Evolutionary conservation across 2,113 vertebrate species (phyloP).

Genomic region (Cinclus mexicanus): DNA sequence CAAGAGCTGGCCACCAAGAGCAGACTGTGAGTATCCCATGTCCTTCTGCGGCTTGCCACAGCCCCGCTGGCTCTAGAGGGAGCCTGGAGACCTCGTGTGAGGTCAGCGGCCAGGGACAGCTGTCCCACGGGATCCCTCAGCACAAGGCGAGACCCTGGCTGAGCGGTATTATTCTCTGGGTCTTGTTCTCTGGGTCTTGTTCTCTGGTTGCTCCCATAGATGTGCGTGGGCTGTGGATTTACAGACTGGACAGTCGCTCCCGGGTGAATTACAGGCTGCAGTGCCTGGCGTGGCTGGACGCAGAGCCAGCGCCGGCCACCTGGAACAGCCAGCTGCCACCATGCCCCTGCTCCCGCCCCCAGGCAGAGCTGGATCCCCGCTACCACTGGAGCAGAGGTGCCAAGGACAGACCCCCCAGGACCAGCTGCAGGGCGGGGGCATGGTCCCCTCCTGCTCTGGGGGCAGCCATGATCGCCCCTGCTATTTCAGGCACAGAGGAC

Average conservation of each 20-base stretch:
- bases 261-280: slow-evolving; percentile 65
- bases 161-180: not conserved
- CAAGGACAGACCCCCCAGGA: not conserved
- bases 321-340: slow-evolving; percentile 55
- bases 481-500: not conserved
- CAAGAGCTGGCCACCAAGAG: not conserved
- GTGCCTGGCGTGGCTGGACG: slow-evolving; percentile 63
- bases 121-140: not conserved
- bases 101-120: not conserved
- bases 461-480: rapidly evolving
- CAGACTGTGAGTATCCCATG: not conserved
- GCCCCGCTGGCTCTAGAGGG: slow-evolving; percentile 18
- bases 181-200: too few relatives aligned
- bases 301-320: not conserved
- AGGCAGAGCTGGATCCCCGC: slow-evolving; percentile 64
- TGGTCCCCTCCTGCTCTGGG: not conserved
- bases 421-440: rapidly evolving
- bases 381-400: slow-evolving; percentile 52
- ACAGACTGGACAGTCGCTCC: slow-evolving; percentile 43
- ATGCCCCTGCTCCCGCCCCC: slow-evolving; percentile 74
- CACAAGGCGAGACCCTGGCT: rapidly evolving
- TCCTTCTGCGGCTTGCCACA: not conserved
- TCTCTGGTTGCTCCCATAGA: slow-evolving; percentile 13
- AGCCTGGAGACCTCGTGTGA: slow-evolving; percentile 37
- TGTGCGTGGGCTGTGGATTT: slow-evolving; percentile 69